Percentiles rank a stretch among this genome's conserved stretches.
Conservation (phyloP, 2,888 invertebrate species). For the Sericinus montela region DNA sequence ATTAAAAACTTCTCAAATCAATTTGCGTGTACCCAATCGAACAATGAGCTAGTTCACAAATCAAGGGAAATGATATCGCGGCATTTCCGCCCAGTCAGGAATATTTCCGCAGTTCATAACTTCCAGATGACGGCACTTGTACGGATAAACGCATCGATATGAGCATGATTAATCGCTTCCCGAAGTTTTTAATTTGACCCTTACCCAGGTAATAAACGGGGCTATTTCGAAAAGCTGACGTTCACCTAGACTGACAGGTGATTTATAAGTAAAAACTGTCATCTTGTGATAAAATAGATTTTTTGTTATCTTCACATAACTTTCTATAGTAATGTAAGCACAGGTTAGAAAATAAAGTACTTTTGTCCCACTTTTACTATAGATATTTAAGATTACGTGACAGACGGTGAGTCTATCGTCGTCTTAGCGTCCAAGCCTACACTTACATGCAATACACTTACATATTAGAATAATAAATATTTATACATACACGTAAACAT, state of each 20-base stretch:
- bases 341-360: too few species aligned
- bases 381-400: too few species aligned
- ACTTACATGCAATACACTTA: too few species aligned
- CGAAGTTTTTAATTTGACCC: constrained; percentile 13
- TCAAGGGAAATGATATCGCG: constrained; percentile 6
- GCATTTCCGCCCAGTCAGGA: constrained; percentile 9
- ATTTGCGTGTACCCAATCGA: neutral
- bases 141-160: constrained; percentile 12
- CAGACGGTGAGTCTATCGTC: too few species aligned
- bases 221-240: constrained; percentile 6
- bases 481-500: too few species aligned
- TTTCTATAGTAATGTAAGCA: too few species aligned
- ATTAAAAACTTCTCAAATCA: too few species aligned
- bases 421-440: too few species aligned
- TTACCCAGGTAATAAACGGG: constrained; percentile 10
- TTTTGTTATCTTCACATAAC: too few species aligned
- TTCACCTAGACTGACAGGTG: constrained; percentile 1
- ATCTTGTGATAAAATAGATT: too few species aligned
- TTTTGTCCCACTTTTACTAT: too few species aligned
- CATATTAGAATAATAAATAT: too few species aligned
- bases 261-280: neutral
- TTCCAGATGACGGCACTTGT: constrained; percentile 17
- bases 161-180: constrained; percentile 12
- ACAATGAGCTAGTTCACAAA: constrained; percentile 8
- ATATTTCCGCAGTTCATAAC: constrained; percentile 10